phyloP scores from a whole-genome alignment of 2,888 invertebrate genomes.

The Temnothorax unifasciatus region DNA sequence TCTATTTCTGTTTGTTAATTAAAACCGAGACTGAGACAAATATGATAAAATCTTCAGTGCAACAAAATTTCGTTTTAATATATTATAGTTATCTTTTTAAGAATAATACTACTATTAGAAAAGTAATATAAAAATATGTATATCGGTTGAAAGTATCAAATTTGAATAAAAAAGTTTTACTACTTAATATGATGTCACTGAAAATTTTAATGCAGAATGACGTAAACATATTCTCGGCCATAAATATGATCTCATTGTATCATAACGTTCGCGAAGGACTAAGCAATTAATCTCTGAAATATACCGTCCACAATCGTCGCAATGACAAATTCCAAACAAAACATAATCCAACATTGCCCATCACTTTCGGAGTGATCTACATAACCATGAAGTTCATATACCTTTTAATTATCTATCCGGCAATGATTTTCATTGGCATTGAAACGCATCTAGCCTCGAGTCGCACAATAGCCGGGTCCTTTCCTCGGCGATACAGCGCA shows the following conservation, averaged over 20 bases:
- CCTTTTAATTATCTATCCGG: constrained; percentile 74
- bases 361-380: constrained; percentile 71
- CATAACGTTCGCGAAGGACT: background rate
- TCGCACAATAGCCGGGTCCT: constrained; percentile 70
- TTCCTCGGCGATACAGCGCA: constrained; percentile 69
- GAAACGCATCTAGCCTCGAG: constrained; percentile 68
- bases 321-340: constrained; percentile 11
- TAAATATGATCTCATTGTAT: constrained; percentile 14
- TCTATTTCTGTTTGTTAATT: background rate
- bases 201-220: constrained; percentile 2
- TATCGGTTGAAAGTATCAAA: background rate
- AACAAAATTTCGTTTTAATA: background rate
- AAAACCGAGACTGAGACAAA: background rate
- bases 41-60: background rate
- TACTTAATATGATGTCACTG: background rate
- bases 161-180: background rate
- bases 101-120: background rate
- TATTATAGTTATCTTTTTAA: background rate
- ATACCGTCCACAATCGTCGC: background rate
- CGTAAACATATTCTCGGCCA: background rate
- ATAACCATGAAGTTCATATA: constrained; percentile 76
- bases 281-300: constrained; percentile 5
- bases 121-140: background rate
- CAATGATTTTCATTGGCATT: constrained; percentile 77
- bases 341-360: constrained; percentile 43